phyloP scores from a whole-genome alignment of 64 coral and sea anemone species.

The Stylophora pistillata region DNA sequence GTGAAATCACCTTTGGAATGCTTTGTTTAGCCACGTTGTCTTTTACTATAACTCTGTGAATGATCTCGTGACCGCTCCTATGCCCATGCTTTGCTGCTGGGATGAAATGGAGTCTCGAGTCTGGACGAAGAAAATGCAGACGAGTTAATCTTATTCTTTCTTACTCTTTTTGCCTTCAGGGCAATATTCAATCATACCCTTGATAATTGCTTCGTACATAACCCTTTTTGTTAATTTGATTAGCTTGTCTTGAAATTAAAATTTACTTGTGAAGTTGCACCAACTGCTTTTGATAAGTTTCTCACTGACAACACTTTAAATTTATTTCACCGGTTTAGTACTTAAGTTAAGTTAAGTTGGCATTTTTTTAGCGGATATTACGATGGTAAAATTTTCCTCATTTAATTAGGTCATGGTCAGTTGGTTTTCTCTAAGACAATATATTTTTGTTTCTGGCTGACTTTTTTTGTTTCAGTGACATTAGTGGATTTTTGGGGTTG shows the following conservation, averaged over 20 bases:
- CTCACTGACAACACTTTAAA: neutral
- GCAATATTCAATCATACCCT: neutral
- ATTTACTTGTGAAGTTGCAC: neutral
- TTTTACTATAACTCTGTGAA: neutral
- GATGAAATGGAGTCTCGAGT: neutral
- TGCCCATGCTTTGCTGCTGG: neutral
- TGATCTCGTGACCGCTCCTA: neutral
- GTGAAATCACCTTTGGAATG: neutral
- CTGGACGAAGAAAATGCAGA: neutral
- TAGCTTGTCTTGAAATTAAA: neutral
- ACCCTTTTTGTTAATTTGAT: neutral
- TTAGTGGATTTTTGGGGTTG: too few relatives aligned
- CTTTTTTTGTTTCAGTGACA: too few relatives aligned
- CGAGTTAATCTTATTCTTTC: neutral
- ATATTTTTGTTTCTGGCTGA: too few relatives aligned
- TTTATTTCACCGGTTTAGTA: neutral
- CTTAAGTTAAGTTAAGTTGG: neutral
- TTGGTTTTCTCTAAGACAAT: too few relatives aligned
- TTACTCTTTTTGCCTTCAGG: neutral
- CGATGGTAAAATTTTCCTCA: neutral
- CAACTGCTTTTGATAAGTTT: neutral
- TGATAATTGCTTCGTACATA: neutral
- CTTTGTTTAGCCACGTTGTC: neutral
- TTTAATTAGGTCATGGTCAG: too few relatives aligned
- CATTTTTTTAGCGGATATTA: neutral